Evolutionary conservation across 2,888 invertebrate genomes (phyloP).

Genomic region (Diplazon laetatorius): DNA sequence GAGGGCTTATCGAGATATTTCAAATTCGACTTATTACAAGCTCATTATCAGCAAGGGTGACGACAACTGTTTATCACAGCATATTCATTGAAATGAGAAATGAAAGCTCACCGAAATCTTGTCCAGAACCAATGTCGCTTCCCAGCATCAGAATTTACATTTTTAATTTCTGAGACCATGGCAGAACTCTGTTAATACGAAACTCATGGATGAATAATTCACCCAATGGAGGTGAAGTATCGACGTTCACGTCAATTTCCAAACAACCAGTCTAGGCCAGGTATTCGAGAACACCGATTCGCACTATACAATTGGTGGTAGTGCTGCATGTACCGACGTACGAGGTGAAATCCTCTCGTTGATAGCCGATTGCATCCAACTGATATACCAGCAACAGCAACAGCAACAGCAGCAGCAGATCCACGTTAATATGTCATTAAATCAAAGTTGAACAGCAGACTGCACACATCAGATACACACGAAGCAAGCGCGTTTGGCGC

Average conservation of each 20-base stretch:
- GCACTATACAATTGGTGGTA: slow-evolving; percentile 15
- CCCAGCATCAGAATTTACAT: slow-evolving; percentile 6
- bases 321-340: slow-evolving; percentile 33
- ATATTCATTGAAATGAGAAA: not conserved
- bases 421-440: slow-evolving; percentile 78
- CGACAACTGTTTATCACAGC: not conserved
- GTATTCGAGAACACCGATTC: slow-evolving; percentile 46
- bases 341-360: slow-evolving; percentile 59
- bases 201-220: slow-evolving; percentile 47
- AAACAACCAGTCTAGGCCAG: slow-evolving; percentile 38
- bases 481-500: slow-evolving; percentile 60
- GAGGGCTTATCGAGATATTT: no score
- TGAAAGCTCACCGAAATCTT: not conserved
- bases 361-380: slow-evolving; percentile 68
- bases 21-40: no score
- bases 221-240: slow-evolving; percentile 19
- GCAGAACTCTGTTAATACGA: slow-evolving; percentile 6
- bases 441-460: slow-evolving; percentile 75
- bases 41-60: no score
- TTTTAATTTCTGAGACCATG: slow-evolving; percentile 2
- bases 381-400: slow-evolving; percentile 69
- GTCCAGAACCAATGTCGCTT: not conserved
- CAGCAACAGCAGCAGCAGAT: slow-evolving; percentile 66
- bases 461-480: slow-evolving; percentile 76
- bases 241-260: slow-evolving; percentile 42